phyloP scores from a whole-genome alignment of 2,888 invertebrate species.

The Stratiomys singularior region DNA sequence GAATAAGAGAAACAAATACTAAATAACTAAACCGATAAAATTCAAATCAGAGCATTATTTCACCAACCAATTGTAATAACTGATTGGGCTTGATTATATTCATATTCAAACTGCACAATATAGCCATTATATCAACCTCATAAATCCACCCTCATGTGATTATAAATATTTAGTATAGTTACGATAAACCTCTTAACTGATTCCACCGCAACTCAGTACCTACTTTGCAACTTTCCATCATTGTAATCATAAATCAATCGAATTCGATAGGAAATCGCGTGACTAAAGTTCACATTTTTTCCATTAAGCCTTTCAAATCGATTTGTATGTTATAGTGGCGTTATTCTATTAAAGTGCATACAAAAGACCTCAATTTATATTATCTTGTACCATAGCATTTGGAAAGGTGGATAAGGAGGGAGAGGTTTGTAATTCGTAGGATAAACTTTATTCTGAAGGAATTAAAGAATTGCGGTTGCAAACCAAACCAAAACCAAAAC shows the following conservation, averaged over 20 bases:
- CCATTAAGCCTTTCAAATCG: conserved; percentile 46
- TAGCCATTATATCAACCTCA: not conserved
- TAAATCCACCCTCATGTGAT: not conserved
- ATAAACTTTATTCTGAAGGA: too few species aligned
- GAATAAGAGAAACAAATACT: too few species aligned
- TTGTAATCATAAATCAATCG: conserved; percentile 42
- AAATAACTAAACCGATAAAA: too few species aligned
- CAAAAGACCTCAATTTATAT: not conserved
- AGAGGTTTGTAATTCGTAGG: not conserved
- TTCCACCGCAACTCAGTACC: conserved; percentile 11
- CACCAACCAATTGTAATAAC: not conserved
- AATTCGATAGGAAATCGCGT: conserved; percentile 36
- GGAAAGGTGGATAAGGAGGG: too few species aligned
- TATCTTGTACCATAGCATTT: too few species aligned
- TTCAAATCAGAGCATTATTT: not conserved
- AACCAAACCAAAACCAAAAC: too few species aligned
- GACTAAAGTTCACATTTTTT: conserved; percentile 30
- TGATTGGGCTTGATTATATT: not conserved
- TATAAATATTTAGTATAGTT: not conserved
- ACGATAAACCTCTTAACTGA: not conserved
- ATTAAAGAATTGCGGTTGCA: too few species aligned
- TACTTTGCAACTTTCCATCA: conserved; percentile 38
- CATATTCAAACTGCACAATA: not conserved
- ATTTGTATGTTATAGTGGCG: conserved; percentile 22
- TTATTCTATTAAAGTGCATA: conserved; percentile 19